Percentiles rank a stretch among this genome's conserved stretches.
Evolutionary conservation across 2,888 invertebrate genomes (phyloP).

Genomic region (Sphaerophoria taeniata): DNA sequence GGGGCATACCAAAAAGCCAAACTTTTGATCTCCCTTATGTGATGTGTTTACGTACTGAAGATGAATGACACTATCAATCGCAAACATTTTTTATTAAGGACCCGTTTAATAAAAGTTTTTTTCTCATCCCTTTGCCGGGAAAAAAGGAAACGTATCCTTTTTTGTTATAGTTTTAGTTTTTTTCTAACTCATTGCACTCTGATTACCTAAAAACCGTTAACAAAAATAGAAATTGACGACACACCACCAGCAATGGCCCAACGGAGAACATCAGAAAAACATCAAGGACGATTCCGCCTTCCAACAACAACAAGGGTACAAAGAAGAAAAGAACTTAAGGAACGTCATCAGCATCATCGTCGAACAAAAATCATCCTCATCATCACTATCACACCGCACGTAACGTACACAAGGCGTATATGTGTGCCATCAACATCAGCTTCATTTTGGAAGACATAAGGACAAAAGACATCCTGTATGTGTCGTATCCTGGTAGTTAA

Average conservation of each 20-base stretch:
- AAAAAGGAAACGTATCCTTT: no score
- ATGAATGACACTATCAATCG: constrained; percentile 74
- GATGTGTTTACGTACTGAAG: constrained; percentile 38
- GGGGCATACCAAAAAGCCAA: not conserved
- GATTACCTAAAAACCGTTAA: constrained; percentile 31
- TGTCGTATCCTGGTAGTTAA: constrained; percentile 65
- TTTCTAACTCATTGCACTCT: constrained; percentile 4
- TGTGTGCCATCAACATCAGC: constrained; percentile 5
- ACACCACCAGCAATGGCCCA: constrained; percentile 15
- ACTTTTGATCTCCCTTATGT: constrained; percentile 65
- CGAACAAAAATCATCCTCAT: constrained; percentile 30
- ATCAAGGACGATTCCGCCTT: constrained; percentile 12
- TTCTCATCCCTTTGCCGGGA: not conserved
- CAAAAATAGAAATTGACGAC: constrained; percentile 21
- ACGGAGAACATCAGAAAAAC: not conserved
- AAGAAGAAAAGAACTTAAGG: constrained; percentile 23
- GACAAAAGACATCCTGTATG: constrained; percentile 66
- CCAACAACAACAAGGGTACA: not conserved
- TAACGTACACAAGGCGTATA: constrained; percentile 4
- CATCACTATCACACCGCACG: constrained; percentile 24
- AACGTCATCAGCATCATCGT: constrained; percentile 66
- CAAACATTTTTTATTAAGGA: constrained; percentile 67
- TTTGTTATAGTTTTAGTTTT: not conserved
- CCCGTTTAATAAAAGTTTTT: constrained; percentile 60
- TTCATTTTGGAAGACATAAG: constrained; percentile 59